A percentile compares a stretch with the other conserved stretches of the same genome.
phyloP scores from a whole-genome alignment of 2,888 invertebrate genomes.

The Rugalucina vietnamica region DNA sequence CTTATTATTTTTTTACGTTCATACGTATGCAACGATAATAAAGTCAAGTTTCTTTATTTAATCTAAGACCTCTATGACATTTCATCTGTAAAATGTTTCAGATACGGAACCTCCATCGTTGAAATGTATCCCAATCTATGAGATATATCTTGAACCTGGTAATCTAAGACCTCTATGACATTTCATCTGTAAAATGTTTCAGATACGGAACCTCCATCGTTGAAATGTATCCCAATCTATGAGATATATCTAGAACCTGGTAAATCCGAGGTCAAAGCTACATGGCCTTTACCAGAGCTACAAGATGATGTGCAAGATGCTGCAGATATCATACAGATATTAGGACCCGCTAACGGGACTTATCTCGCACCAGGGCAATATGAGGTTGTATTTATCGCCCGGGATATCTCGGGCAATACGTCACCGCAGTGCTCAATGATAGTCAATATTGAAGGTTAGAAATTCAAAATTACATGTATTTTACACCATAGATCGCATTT shows the following conservation, averaged over 20 bases:
- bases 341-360: constrained; percentile 40
- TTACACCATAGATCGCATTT: too few species aligned
- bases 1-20: too few species aligned
- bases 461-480: too few species aligned
- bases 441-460: constrained; percentile 57
- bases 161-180: too few species aligned
- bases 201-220: constrained; percentile 50
- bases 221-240: constrained; percentile 43
- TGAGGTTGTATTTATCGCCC: constrained; percentile 29
- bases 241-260: constrained; percentile 32
- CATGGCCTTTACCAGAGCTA: constrained; percentile 47
- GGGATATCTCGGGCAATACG: constrained; percentile 38
- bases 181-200: too few species aligned
- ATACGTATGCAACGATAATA: too few species aligned
- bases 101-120: constrained; percentile 50
- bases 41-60: too few species aligned
- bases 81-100: constrained; percentile 23
- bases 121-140: constrained; percentile 40
- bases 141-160: constrained; percentile 28
- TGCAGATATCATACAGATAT: constrained; percentile 17
- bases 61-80: too few species aligned
- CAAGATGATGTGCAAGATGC: constrained; percentile 42
- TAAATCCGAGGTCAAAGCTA: constrained; percentile 26
- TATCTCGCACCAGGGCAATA: constrained; percentile 37
- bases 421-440: constrained; percentile 40